These are phyloP conservation scores for Plectrocnemia conspersa DNA, from an alignment of 1,140 invertebrate genomes.

Conservation along the genomic window DNA sequence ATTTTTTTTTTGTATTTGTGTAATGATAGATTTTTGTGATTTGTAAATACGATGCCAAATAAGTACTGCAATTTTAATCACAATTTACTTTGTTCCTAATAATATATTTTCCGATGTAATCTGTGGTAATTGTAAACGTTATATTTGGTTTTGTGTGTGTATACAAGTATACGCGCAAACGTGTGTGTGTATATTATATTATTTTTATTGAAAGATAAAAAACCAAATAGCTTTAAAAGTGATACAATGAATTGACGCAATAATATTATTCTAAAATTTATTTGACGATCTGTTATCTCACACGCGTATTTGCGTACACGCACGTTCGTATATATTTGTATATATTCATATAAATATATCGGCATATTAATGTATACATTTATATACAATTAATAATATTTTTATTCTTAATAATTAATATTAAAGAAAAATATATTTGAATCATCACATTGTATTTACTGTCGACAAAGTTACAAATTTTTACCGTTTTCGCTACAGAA, in stretches of 20 bases:
- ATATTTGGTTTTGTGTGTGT: no score
- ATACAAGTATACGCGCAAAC: no score
- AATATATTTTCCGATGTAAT: slow-evolving; percentile 19
- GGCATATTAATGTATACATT: neutral
- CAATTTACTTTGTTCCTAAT: slow-evolving; percentile 24
- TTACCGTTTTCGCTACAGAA: slow-evolving; percentile 20
- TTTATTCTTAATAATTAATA: neutral
- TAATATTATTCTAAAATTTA: no score
- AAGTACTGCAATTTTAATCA: slow-evolving; percentile 9
- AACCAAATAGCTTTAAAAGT: no score
- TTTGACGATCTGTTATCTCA: no score
- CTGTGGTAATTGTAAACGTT: slow-evolving; percentile 18
- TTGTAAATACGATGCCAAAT: slow-evolving; percentile 18
- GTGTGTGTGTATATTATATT: no score
- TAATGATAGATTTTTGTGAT: slow-evolving; percentile 10
- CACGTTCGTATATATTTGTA: neutral
- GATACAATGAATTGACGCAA: no score
- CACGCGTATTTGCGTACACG: no score
- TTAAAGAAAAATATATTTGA: neutral
- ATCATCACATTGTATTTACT: slow-evolving; percentile 12
- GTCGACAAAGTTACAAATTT: slow-evolving; percentile 4
- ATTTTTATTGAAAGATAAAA: no score
- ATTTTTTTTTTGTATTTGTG: slow-evolving; percentile 6
- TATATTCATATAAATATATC: neutral
- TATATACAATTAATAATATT: neutral